Evolutionary conservation across 2,888 invertebrate genomes (phyloP).

Genomic region (Xestia xanthographa): DNA sequence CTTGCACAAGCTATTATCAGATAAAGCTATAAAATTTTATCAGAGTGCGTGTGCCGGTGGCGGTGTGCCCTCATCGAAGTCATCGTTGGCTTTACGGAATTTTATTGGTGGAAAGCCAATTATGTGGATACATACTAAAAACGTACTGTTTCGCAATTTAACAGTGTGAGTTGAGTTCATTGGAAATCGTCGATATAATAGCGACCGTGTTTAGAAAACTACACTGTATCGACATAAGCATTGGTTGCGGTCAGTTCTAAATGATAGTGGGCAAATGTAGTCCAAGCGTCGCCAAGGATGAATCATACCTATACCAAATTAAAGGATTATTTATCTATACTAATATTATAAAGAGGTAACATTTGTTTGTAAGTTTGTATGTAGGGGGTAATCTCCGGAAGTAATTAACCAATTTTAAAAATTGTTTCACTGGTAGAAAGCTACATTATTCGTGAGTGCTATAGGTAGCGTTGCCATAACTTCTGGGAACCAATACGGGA

Average conservation of each 20-base stretch:
- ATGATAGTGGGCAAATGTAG: too few relatives aligned
- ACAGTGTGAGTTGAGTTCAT: conserved; percentile 20
- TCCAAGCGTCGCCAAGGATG: too few relatives aligned
- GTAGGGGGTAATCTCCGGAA: too few relatives aligned
- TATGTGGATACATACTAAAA: conserved; percentile 19
- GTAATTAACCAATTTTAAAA: too few relatives aligned
- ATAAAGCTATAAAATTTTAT: conserved; percentile 54
- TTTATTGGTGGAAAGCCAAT: conserved; percentile 43
- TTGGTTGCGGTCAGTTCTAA: neutral
- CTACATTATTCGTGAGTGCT: too few relatives aligned
- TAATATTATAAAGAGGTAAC: too few relatives aligned
- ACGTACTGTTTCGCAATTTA: conserved; percentile 25
- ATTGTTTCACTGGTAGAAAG: too few relatives aligned
- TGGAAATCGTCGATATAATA: conserved; percentile 4
- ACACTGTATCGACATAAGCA: neutral
- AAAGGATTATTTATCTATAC: too few relatives aligned
- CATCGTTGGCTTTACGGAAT: conserved; percentile 36
- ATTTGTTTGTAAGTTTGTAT: too few relatives aligned
- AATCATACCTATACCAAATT: too few relatives aligned
- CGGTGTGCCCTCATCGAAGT: conserved; percentile 46
- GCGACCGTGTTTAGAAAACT: neutral
- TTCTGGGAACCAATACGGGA: too few relatives aligned
- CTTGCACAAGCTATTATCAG: conserved; percentile 42
- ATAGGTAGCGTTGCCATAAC: too few relatives aligned
- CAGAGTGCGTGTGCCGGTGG: conserved; percentile 35